A percentile compares a stretch with the other conserved stretches of the same genome.
Conservation (phyloP, 2,797 vertebrate genomes). For the Heliangelus exortis region DNA sequence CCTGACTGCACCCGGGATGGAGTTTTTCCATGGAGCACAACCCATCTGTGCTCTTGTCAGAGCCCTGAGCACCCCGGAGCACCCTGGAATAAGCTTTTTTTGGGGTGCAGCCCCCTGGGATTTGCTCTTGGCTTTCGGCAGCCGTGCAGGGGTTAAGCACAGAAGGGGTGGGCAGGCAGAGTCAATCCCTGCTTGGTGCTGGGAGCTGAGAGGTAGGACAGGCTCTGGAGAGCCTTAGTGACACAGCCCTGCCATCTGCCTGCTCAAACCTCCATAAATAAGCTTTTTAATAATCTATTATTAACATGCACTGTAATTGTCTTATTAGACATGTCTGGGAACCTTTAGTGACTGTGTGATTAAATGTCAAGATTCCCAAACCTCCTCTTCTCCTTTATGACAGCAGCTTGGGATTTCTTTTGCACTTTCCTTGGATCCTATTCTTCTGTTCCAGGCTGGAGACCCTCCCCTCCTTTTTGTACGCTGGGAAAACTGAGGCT, state of each 20-base stretch:
- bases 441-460: background rate
- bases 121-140: background rate
- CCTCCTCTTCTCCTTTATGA: background rate
- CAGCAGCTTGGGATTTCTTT: background rate
- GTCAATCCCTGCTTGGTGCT: background rate
- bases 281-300: constrained; percentile 64
- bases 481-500: background rate
- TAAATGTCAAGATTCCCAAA: constrained; percentile 54
- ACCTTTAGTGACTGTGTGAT: constrained; percentile 39
- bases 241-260: constrained; percentile 22
- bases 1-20: background rate
- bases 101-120: background rate
- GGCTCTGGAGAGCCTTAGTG: background rate
- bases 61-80: background rate
- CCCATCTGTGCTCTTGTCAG: background rate
- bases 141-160: background rate
- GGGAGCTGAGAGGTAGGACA: background rate
- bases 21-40: background rate
- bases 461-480: background rate
- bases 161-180: background rate
- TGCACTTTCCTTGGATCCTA: background rate
- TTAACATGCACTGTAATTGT: constrained; percentile 62
- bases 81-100: background rate
- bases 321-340: constrained; percentile 55
- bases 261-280: constrained; percentile 45